Percentiles rank a stretch among this genome's conserved stretches.
Evolutionary conservation across 1,140 invertebrate species (phyloP).

Genomic region (Euura lappo): DNA sequence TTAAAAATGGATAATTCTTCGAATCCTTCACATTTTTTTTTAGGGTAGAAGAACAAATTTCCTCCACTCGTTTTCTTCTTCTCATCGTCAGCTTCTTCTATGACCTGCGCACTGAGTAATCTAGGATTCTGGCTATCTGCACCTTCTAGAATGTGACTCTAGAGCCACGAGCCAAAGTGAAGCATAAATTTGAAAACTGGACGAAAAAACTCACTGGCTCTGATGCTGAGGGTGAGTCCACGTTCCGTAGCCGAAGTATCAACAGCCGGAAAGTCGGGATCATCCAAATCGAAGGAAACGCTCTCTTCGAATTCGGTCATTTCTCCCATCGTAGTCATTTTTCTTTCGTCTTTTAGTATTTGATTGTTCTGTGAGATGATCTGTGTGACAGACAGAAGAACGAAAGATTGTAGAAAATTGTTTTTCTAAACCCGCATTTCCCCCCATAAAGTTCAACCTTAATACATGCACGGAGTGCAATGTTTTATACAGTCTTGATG

Average conservation of each 20-base stretch:
- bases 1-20: too few species aligned
- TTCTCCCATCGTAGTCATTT: slow-evolving; percentile 17
- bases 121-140: too few species aligned
- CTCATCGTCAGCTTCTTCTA: too few species aligned
- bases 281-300: slow-evolving; percentile 43
- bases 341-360: not conserved
- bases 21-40: too few species aligned
- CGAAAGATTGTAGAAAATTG: too few species aligned
- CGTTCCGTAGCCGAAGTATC: not conserved
- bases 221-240: not conserved
- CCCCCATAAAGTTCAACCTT: not conserved
- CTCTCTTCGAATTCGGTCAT: slow-evolving; percentile 48
- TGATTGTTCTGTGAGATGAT: not conserved
- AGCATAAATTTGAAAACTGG: too few species aligned
- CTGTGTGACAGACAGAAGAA: not conserved
- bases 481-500: not conserved
- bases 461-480: not conserved
- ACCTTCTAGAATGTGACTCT: too few species aligned
- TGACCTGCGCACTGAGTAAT: too few species aligned
- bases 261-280: slow-evolving; percentile 41
- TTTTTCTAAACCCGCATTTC: not conserved
- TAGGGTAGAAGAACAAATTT: too few species aligned
- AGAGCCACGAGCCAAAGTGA: too few species aligned
- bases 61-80: too few species aligned
- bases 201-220: not conserved